Evolutionary conservation across 2,113 vertebrate genomes (phyloP), one percentile per base, ranked within the genome.

Genomic region (Nematolebias whitei): DNA sequence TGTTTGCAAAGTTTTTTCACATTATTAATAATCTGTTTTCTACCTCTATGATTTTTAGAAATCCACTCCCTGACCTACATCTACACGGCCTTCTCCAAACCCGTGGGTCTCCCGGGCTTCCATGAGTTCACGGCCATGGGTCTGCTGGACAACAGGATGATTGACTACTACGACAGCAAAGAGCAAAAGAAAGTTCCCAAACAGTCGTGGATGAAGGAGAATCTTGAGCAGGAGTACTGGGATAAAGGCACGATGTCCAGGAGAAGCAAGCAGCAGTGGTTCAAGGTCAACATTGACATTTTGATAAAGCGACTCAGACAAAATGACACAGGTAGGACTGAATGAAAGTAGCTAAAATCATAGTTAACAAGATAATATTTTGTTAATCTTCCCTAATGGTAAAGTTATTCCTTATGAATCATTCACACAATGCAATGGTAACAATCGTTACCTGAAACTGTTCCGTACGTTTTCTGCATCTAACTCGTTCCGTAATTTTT

Each of bases 111-210:
- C 0, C 82, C 65, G 0, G 86, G 86, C n/a, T n/a, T 91, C 57
- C 87, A 85, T 7, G 10, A 80, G 12, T 94, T 92, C 77, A 82
- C 81, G 0, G 88, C 87, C 49, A 85, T 89, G 80, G 91, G 92
- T 0, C 56, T 82, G 1, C 52, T 93, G 74, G 86, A 93, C 12
- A 0, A 3, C 39, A 57, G 2, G 6, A 69, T 66, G 67, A 92
- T 94, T 32, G 91, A 91, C 54, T 86, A 72, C 87, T 92, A 65
- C 0, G 78, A 93, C 85, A 91, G 85, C 1, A 14, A 40, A 0
- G 0, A 0, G 0, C 24, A 45, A 49, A 0, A 0, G 2, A 89
- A 87, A 0, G 39, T 86, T 26, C 80, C 92, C 50, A 74, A 11
- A 18, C 81, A 82, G 44, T 0, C 0, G 0, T 93, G 92, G 92